Base-by-base conservation (phyloP, 2,113 vertebrate species). In the Phaethon lepturus region DNA sequence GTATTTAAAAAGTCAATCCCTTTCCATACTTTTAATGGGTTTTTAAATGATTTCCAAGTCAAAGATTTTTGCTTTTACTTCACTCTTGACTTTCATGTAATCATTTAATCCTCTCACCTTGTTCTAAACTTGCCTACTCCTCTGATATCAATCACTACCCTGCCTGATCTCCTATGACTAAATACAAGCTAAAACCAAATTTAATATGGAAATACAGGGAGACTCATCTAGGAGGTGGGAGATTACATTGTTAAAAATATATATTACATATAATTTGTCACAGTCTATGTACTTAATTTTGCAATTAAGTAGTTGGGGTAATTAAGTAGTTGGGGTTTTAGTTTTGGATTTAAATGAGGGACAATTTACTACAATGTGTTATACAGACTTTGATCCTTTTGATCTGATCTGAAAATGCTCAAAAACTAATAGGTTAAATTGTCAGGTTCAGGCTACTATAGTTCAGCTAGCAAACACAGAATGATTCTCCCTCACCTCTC, bases 371-470 rank as follows among this genome's bases (percentile, higher is more conserved):
- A 25, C 10, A 66, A 15, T 35, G 4, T 55, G 7, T 91, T 91
- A 73, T 33, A 73, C 29, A 88, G 38, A 24, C 17, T 77, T 67
- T 77, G 45, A 44, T 88, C 22, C 5, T 81, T 95, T 92, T 97
- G 93, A 73, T 94, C 33, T 50, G 66, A 84, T 76, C 75, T 96
- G 73, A 90, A 88, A 95, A 85, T 95, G 29, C 25, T 92, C 86
- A 62, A 96, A 89, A 49, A 35, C 19, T 87, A 75, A 67, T 62
- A 97, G 93, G 87, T 97, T 97, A 98, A 98, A 95, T 90, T 96
- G 16, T 94, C 91, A 95, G 94, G 52, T 93, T 83, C 49, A 94
- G 80, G 95, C 96, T 96, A 97, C 58, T 82, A 28, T 89, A 62
- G 93, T 96, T 98, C 93, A 93, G 76, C 64, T 47, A 83, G 77